These are phyloP conservation scores for Thamnophis elegans DNA, from an alignment of 2,797 vertebrate species.

Conservation along the genomic window DNA sequence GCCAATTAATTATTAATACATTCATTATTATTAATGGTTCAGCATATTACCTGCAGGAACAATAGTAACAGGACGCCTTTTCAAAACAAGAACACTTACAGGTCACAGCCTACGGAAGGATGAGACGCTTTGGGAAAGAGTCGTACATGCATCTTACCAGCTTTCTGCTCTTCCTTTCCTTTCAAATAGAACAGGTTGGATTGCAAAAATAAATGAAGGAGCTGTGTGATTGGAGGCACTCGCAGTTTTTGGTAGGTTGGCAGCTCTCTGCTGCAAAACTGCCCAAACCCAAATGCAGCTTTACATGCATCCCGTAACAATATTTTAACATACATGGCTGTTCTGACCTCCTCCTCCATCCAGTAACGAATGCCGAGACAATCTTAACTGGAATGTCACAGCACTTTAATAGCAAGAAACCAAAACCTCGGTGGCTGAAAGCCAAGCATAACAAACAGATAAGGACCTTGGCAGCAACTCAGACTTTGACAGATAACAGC, in stretches of 20 bases:
- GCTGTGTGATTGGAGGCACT: neutral
- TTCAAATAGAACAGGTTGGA: neutral
- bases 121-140: neutral
- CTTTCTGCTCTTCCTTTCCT: neutral
- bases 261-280: neutral
- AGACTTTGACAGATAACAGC: too few relatives aligned
- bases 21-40: slow-evolving; percentile 38
- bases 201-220: neutral
- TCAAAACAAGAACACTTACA: slow-evolving; percentile 12
- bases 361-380: too few relatives aligned
- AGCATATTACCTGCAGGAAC: neutral
- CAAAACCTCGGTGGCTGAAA: too few relatives aligned
- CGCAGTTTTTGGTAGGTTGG: neutral
- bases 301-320: neutral
- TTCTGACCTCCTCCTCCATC: too few relatives aligned
- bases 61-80: slow-evolving; percentile 30
- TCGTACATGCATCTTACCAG: neutral
- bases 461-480: too few relatives aligned
- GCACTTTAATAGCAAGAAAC: too few relatives aligned
- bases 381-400: too few relatives aligned
- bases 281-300: neutral
- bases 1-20: slow-evolving; percentile 30
- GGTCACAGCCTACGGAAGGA: neutral
- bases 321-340: neutral
- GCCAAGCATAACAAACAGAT: too few relatives aligned